Percentiles rank a stretch among this genome's conserved stretches.
These are phyloP conservation scores for Microctenopoma lineatum DNA, from an alignment of 2,797 vertebrate genomes.

Conservation along the genomic window DNA sequence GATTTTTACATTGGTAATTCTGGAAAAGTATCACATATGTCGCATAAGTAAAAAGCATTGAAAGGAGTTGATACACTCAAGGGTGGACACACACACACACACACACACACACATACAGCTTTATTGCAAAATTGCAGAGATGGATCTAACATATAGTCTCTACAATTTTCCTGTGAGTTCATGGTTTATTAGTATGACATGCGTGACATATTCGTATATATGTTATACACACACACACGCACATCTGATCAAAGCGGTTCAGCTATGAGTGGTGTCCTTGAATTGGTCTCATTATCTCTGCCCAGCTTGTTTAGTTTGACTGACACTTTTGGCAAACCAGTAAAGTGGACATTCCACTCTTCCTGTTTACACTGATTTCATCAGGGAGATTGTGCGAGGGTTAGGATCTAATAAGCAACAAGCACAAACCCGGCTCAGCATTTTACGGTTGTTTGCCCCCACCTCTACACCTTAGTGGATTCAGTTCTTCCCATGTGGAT, in stretches of 20 bases:
- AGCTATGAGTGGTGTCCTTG: constrained; percentile 33
- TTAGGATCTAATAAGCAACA: constrained; percentile 8
- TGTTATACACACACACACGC: constrained; percentile 3
- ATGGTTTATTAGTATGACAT: constrained; percentile 7
- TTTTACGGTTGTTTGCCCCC: neutral
- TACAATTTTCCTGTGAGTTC: constrained; percentile 3
- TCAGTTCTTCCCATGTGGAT: neutral
- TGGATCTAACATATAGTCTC: constrained; percentile 3
- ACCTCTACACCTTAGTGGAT: neutral
- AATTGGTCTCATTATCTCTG: constrained; percentile 24
- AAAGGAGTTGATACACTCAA: no score
- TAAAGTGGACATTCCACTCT: constrained; percentile 20
- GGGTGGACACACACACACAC: neutral
- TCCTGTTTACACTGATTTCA: constrained; percentile 15
- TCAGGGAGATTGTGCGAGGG: neutral
- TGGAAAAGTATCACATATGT: constrained; percentile 7
- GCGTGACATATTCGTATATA: neutral
- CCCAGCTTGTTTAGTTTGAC: constrained; percentile 26
- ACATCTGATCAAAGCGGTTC: constrained; percentile 1
- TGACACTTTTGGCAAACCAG: constrained; percentile 39
- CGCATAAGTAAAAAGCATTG: constrained; percentile 10
- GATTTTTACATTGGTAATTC: neutral
- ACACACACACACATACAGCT: constrained; percentile 3
- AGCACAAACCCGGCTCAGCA: neutral
- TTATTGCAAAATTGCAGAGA: constrained; percentile 14